Base-by-base conservation (phyloP, 2,113 vertebrate species). In the Solea solea region DNA sequence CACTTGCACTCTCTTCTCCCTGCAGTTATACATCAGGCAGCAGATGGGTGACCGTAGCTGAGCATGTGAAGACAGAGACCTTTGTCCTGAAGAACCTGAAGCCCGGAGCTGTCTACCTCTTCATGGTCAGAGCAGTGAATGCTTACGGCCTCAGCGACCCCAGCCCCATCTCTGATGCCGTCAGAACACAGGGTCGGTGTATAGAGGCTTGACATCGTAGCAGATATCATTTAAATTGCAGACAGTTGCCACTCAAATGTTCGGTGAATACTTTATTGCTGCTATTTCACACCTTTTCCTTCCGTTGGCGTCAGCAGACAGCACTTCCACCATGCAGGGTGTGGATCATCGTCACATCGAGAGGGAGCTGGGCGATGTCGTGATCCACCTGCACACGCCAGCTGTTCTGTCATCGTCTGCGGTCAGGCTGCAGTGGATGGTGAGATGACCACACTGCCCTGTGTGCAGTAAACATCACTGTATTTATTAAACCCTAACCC, bases 321-420 rank as follows among this genome's bases (percentile, higher is more conserved):
- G 96, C 76, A 94, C 95, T 1, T 96, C 96, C 48, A 98, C 96
- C 61, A 96, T 95, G 77, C 96, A 97, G 78, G 98, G 97, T 10
- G 96, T 99, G 78, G 97, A 99, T 86, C 97, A 98, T 79, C 96
- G 96, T 76, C 97, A 99, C 91, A 95, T 99, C 51, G 97, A 99
- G 91, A 94, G 95, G 79, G 98, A 99, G 48, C 93, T 99, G 54
- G 97, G 96, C 5, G 95, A 97, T 0, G 96, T 98, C 1, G 94
- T 97, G 5, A 91, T 99, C 44, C 97, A 97, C 82, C 95, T 99
- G 44, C 96, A 96, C 89, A 97, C 95, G 46, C 97, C 97, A 1
- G 94, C 95, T 9, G 95, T 97, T 71, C 95, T 99, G 63, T 98
- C 97, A 0, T 98, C 97, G 4, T 98, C 97, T 5, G 95, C 97